Evolutionary conservation across 2,113 vertebrate genomes (phyloP).

Genomic region (Burhinus oedicnemus): DNA sequence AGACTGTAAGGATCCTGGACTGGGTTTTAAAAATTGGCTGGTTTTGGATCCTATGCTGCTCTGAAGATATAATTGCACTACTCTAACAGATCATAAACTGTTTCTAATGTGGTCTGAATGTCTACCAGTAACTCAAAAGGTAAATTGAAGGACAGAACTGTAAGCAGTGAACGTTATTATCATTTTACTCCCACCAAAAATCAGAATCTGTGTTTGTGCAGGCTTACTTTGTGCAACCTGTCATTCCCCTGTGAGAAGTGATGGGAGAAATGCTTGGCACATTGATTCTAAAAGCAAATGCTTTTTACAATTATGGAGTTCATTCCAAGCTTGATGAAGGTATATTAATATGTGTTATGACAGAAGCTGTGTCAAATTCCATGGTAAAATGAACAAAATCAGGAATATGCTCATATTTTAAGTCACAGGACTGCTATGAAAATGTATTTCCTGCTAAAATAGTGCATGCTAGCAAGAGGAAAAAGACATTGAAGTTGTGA

Average conservation of each 20-base stretch:
- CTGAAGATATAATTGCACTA: background rate
- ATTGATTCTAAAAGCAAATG: slow-evolving; percentile 21
- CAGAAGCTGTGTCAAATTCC: slow-evolving; percentile 31
- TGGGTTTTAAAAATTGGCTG: background rate
- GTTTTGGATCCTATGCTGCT: background rate
- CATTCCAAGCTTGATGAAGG: slow-evolving; percentile 11
- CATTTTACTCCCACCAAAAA: background rate
- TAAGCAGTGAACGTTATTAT: background rate
- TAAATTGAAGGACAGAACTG: background rate
- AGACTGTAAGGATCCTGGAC: accelerated
- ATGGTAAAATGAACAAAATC: slow-evolving; percentile 26
- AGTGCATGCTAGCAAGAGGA: background rate
- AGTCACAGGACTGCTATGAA: background rate
- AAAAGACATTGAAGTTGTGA: slow-evolving; percentile 2
- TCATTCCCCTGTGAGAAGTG: background rate
- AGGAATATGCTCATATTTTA: slow-evolving; percentile 1
- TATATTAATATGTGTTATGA: slow-evolving; percentile 52
- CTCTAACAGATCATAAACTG: background rate
- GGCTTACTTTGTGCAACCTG: background rate
- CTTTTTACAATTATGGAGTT: slow-evolving; percentile 33
- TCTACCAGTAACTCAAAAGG: background rate
- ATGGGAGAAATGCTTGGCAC: background rate
- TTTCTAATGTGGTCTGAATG: background rate
- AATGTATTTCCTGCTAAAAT: slow-evolving; percentile 12
- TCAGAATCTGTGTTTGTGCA: background rate